A percentile compares a stretch with the other conserved stretches of the same genome.
Evolutionary conservation across 2,113 vertebrate genomes (phyloP).

Genomic region (Eurypyga helias): DNA sequence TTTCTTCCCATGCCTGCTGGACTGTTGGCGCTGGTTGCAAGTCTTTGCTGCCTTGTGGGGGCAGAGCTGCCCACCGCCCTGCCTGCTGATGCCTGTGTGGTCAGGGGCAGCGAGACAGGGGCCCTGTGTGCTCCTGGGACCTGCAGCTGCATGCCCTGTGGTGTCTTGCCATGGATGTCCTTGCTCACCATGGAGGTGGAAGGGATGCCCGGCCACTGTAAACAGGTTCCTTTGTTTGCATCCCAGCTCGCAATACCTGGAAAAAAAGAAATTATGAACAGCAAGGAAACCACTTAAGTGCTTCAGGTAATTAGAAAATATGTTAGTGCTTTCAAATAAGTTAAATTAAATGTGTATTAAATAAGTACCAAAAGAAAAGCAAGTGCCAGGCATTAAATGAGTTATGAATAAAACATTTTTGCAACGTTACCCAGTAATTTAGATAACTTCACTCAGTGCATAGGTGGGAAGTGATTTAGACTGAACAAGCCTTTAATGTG

Average conservation of each 20-base stretch:
- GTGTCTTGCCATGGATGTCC: fast-evolving
- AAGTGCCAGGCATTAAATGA: background rate
- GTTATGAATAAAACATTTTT: background rate
- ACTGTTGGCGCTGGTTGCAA: fast-evolving
- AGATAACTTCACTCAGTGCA: background rate
- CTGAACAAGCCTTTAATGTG: background rate
- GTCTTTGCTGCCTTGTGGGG: too few relatives aligned
- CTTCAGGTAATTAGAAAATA: constrained; percentile 41
- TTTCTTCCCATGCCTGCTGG: background rate
- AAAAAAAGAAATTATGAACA: background rate
- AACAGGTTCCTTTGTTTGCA: background rate
- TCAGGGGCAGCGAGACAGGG: background rate
- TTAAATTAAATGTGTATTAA: constrained; percentile 24
- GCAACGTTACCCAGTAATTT: background rate
- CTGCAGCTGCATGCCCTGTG: fast-evolving
- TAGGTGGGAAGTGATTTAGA: background rate
- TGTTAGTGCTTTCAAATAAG: background rate
- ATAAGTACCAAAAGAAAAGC: background rate
- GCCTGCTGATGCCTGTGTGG: background rate
- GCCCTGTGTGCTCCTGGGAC: fast-evolving
- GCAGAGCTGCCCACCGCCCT: too few relatives aligned
- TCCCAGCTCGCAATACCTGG: background rate
- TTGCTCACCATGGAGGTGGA: fast-evolving
- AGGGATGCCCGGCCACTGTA: background rate
- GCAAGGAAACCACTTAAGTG: background rate